A percentile compares a stretch with the other conserved stretches of the same genome.
phyloP scores from a whole-genome alignment of 1,140 invertebrate species.

The Drosophila sulfurigaster region DNA sequence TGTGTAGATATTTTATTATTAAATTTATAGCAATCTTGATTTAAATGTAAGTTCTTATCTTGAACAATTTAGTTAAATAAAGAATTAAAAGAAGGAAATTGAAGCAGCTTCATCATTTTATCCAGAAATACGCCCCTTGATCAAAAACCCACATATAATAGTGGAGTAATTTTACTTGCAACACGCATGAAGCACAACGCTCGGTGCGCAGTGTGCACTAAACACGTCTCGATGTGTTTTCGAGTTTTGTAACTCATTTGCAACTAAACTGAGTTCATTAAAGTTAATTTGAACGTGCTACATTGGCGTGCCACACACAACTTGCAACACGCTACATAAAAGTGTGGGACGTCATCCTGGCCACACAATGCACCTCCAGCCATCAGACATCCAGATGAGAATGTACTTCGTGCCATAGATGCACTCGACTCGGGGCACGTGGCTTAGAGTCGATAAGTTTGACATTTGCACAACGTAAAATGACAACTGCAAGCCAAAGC shows the following conservation, averaged over 20 bases:
- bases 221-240: slow-evolving; percentile 81
- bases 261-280: slow-evolving; percentile 83
- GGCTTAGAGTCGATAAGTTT: slow-evolving; percentile 80
- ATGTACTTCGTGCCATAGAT: slow-evolving; percentile 11
- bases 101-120: not conserved
- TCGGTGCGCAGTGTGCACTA: slow-evolving; percentile 56
- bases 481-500: slow-evolving; percentile 54
- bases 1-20: slow-evolving; percentile 8
- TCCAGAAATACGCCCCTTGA: not conserved
- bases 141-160: not conserved
- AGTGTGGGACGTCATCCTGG: slow-evolving; percentile 31
- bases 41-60: not conserved
- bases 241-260: slow-evolving; percentile 83
- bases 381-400: not conserved
- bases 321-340: slow-evolving; percentile 31
- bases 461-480: slow-evolving; percentile 80
- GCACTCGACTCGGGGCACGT: slow-evolving; percentile 55
- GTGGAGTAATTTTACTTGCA: slow-evolving; percentile 11
- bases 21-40: not conserved
- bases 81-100: not conserved
- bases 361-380: slow-evolving; percentile 47
- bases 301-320: slow-evolving; percentile 75
- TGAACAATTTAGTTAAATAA: not conserved
- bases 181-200: slow-evolving; percentile 20
- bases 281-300: slow-evolving; percentile 82